phyloP scores from a whole-genome alignment of 2,113 vertebrate species.

The Anhinga rufa region DNA sequence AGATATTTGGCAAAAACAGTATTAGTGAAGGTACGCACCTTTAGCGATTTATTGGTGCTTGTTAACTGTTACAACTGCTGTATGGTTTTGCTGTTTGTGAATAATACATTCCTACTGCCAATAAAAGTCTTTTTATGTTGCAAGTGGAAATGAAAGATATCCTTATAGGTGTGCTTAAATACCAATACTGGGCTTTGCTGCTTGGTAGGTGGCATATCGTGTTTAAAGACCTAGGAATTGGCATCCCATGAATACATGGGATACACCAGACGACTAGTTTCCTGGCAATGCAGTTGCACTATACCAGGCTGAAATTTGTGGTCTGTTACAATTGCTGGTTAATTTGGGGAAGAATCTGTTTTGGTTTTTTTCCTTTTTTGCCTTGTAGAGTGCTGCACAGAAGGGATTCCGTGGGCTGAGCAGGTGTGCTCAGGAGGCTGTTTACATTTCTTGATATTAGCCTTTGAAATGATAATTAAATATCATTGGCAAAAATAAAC shows the following conservation, averaged over 20 bases:
- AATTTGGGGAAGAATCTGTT: background rate
- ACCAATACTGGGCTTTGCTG: background rate
- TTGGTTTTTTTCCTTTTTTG: background rate
- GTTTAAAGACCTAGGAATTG: background rate
- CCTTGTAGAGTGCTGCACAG: background rate
- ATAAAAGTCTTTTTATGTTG: background rate
- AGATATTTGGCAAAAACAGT: background rate
- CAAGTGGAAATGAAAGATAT: background rate
- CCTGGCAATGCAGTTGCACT: background rate
- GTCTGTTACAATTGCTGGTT: background rate
- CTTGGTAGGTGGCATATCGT: background rate
- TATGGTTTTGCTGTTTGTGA: background rate
- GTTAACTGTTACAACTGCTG: background rate
- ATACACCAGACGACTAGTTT: background rate
- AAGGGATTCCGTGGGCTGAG: background rate
- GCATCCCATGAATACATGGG: background rate
- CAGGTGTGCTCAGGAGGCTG: background rate
- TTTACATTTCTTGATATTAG: background rate
- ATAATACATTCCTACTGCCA: background rate
- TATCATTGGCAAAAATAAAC: conserved; percentile 19
- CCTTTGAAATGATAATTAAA: conserved; percentile 43
- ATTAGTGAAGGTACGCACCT: background rate
- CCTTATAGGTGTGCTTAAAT: background rate
- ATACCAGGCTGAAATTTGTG: background rate
- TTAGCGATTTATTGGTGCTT: background rate